A percentile compares a stretch with the other conserved stretches of the same genome.
These are phyloP conservation scores for Leptura quadrifasciata DNA, from an alignment of 2,888 invertebrate species.

Conservation along the genomic window DNA sequence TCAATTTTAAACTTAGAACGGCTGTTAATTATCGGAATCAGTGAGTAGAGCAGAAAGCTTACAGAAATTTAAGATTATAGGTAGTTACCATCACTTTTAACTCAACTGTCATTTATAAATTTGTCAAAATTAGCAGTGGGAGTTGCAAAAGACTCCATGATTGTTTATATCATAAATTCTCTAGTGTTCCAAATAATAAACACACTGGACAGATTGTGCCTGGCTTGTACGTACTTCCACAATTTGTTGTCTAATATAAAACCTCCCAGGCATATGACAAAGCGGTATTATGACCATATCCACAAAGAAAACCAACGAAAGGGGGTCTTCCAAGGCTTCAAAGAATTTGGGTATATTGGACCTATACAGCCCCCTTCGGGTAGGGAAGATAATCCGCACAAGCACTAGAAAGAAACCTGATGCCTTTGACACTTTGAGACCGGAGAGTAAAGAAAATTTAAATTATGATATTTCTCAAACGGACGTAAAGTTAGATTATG, in stretches of 20 bases:
- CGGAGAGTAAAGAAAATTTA: constrained; percentile 57
- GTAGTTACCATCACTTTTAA: background rate
- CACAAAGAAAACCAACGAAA: background rate
- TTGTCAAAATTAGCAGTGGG: constrained; percentile 29
- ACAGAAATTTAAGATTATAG: background rate
- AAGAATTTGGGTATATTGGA: constrained; percentile 48
- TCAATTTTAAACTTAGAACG: too few relatives aligned
- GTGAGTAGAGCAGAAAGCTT: too few relatives aligned
- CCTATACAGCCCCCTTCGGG: constrained; percentile 50
- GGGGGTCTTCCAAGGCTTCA: background rate
- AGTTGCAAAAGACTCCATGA: background rate
- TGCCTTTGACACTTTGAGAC: constrained; percentile 55
- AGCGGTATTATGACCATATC: background rate
- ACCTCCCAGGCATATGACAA: background rate
- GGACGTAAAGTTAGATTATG: constrained; percentile 58
- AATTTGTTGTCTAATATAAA: background rate
- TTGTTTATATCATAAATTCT: constrained; percentile 28
- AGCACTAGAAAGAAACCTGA: constrained; percentile 51
- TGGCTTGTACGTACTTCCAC: constrained; percentile 14
- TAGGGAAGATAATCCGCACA: constrained; percentile 60
- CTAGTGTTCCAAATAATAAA: constrained; percentile 24
- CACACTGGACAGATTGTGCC: constrained; percentile 21
- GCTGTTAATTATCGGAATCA: too few relatives aligned
- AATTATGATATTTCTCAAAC: constrained; percentile 66
- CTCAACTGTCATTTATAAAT: background rate